Evolutionary conservation across 1,140 invertebrate species (phyloP).

Genomic region (Mizuhopecten yessoensis): DNA sequence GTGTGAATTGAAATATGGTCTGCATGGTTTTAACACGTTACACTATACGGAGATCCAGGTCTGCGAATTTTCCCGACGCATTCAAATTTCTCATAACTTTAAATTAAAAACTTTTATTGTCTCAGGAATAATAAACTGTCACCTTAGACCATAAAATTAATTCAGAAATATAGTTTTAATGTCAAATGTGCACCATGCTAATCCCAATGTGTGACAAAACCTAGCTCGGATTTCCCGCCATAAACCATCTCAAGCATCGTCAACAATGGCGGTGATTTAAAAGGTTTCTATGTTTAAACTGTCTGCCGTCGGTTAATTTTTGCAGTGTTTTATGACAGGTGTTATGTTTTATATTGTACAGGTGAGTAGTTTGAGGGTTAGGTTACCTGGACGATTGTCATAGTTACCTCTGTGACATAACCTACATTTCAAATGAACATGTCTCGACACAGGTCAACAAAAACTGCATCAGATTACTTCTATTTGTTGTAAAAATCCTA

Average conservation of each 20-base stretch:
- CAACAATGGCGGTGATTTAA: not conserved
- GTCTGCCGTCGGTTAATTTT: not conserved
- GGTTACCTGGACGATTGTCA: not conserved
- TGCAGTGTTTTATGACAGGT: not conserved
- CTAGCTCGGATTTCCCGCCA: not conserved
- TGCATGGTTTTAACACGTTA: not conserved
- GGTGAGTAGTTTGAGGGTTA: not conserved
- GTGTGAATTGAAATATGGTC: not conserved
- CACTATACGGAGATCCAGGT: not conserved
- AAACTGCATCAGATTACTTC: too few relatives aligned
- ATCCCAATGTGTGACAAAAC: not conserved
- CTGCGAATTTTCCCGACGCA: not conserved
- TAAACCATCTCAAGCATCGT: constrained; percentile 9
- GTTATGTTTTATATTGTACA: constrained; percentile 25
- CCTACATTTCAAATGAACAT: too few relatives aligned
- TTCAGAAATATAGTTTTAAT: not conserved
- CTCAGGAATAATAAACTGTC: not conserved
- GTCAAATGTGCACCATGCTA: not conserved
- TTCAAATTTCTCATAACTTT: not conserved
- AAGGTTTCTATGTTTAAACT: not conserved
- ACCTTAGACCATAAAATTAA: not conserved
- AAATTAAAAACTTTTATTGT: not conserved
- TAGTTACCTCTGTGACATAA: not conserved
- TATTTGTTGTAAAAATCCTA: too few relatives aligned
- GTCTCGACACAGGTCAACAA: too few relatives aligned